A percentile compares a stretch with the other conserved stretches of the same genome.
These are phyloP conservation scores for Drosophila trichaetosa DNA, from an alignment of 2,888 invertebrate species.

Conservation along the genomic window DNA sequence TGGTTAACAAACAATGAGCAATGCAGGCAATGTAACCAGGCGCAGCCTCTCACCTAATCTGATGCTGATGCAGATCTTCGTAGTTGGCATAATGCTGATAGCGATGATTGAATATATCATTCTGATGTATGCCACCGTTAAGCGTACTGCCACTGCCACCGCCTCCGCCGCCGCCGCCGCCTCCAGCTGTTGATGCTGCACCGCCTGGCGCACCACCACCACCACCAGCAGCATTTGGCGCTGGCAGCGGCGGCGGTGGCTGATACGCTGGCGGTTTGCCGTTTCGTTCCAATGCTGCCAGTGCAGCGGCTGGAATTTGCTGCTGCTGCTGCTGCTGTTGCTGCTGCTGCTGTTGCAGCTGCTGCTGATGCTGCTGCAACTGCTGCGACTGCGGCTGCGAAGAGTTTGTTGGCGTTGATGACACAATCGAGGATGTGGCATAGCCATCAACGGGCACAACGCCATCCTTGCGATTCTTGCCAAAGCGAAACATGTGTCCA, in stretches of 20 bases:
- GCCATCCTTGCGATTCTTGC: slow-evolving; percentile 88
- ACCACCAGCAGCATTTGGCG: slow-evolving; percentile 70
- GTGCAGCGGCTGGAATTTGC: slow-evolving; percentile 80
- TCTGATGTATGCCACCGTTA: slow-evolving; percentile 83
- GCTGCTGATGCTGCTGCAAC: slow-evolving; percentile 77
- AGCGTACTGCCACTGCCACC: slow-evolving; percentile 14
- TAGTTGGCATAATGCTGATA: slow-evolving; percentile 92
- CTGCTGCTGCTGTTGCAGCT: slow-evolving; percentile 80
- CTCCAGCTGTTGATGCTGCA: neutral
- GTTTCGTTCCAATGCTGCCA: slow-evolving; percentile 82
- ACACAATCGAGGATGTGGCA: slow-evolving; percentile 36
- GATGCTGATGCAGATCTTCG: slow-evolving; percentile 93
- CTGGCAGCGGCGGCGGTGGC: slow-evolving; percentile 84
- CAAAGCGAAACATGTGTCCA: slow-evolving; percentile 86
- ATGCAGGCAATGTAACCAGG: neutral
- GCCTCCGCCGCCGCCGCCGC: neutral
- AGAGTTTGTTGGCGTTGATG: slow-evolving; percentile 48
- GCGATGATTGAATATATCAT: slow-evolving; percentile 85
- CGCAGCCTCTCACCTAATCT: slow-evolving; percentile 89
- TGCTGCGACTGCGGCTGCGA: slow-evolving; percentile 68
- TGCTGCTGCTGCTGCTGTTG: slow-evolving; percentile 79
- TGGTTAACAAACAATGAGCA: neutral
- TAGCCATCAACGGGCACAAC: slow-evolving; percentile 82
- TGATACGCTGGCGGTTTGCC: slow-evolving; percentile 85
- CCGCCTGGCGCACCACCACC: slow-evolving; percentile 41